Base-by-base conservation (phyloP, 2,797 vertebrate species). In the Oreochromis mossambicus region DNA sequence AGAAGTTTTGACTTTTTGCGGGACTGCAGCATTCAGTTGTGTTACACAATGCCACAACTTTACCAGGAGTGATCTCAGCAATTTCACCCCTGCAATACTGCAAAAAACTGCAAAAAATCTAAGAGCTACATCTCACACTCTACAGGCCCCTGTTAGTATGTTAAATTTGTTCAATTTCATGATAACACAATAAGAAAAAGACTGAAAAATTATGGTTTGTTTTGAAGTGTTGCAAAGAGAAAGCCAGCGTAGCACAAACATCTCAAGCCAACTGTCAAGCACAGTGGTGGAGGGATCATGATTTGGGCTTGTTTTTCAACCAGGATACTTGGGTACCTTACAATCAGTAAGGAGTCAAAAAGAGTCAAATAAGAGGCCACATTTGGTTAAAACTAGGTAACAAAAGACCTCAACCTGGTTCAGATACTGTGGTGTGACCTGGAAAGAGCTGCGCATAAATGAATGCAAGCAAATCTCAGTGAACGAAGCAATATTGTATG, bases 11-110 rank as follows among this genome's bases (percentile, higher is more conserved):
- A 38, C 61, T 21, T n/a, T 2, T 66, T 21, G 61, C 2, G 4
- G 34, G 61, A 38, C 32, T 21, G 61, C 6, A 38, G 61, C 58
- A 38, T 63, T 63, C 34, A 63, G 19, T 0, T 63, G 32, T 36
- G 32, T 63, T 63, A 63, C 32, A 38, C 24, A 24, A 24, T 24
- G 1, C 24, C 24, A 24, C 24, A 24, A 24, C 24, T 24, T 24
- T 24, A 24, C 24, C 24, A 24, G 34, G 34, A 38, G 61, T 36
- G 1, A 36, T 63, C 34, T 34, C 58, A 38, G 58, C 11, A 63
- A 38, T 38, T 63, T 38, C 0, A 66, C 34, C 61, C 61, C 19
- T 38, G 19, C 3, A 38, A 38, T 0, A 13, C 19, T 63, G 24
- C 24, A 24, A 24, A 24, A 24, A 24, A 13, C 19, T 63, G 24